phyloP scores from a whole-genome alignment of 2,888 invertebrate genomes.

The Baronia brevicornis region DNA sequence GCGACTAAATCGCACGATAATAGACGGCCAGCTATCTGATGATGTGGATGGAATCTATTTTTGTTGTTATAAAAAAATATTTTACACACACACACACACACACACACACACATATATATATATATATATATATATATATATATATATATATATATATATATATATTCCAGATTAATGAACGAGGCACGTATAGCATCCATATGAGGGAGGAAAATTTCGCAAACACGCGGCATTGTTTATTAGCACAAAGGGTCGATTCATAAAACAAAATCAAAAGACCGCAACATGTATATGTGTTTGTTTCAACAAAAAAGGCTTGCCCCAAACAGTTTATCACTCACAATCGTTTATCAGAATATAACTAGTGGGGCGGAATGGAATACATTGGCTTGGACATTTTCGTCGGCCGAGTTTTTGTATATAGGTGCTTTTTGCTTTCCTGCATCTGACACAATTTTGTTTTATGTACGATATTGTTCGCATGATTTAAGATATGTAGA shows the following conservation, averaged over 20 bases:
- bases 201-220: constrained; percentile 11
- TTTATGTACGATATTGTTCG: constrained; percentile 1
- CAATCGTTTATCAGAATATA: constrained; percentile 68
- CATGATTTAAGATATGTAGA: background rate
- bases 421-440: constrained; percentile 19
- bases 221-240: constrained; percentile 10
- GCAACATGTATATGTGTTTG: constrained; percentile 3
- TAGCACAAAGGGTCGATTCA: constrained; percentile 11
- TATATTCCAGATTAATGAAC: too few relatives aligned
- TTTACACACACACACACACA: too few relatives aligned
- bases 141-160: too few relatives aligned
- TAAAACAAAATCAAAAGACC: constrained; percentile 13
- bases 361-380: constrained; percentile 62
- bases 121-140: too few relatives aligned
- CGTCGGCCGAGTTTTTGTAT: constrained; percentile 27
- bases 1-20: too few relatives aligned
- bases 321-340: constrained; percentile 37
- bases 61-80: too few relatives aligned
- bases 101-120: too few relatives aligned
- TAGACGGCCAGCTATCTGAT: too few relatives aligned
- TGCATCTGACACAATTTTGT: constrained; percentile 12
- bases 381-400: constrained; percentile 55
- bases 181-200: too few relatives aligned
- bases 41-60: too few relatives aligned
- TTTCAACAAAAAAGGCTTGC: constrained; percentile 21